Conservation (phyloP, 2,797 vertebrate species). For the Iguana delicatissima region DNA sequence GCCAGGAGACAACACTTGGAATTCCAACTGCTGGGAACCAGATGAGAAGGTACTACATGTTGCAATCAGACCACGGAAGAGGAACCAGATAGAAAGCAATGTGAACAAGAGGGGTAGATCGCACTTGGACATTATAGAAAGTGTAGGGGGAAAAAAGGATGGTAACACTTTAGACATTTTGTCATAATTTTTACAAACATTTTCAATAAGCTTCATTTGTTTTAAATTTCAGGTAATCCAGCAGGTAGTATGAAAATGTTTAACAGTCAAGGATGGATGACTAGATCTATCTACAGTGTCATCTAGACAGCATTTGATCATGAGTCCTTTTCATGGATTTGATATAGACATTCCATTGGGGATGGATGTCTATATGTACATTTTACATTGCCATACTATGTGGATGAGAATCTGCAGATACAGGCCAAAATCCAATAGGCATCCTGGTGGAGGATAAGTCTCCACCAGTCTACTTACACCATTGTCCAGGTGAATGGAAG, state of each 20-base stretch:
- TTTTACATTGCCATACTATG: background rate
- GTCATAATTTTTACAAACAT: fast-evolving
- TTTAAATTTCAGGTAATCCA: background rate
- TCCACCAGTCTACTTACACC: too few species aligned
- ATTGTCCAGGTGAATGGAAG: too few species aligned
- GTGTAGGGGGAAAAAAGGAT: background rate
- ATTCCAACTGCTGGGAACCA: slow-evolving; percentile 77
- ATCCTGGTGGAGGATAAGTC: too few species aligned
- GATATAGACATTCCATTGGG: too few species aligned
- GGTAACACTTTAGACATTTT: background rate
- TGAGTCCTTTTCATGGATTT: background rate
- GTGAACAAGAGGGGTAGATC: slow-evolving; percentile 36
- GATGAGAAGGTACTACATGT: slow-evolving; percentile 69
- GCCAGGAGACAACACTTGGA: slow-evolving; percentile 63
- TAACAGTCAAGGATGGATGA: background rate
- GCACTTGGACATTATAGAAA: background rate
- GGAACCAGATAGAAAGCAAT: slow-evolving; percentile 27
- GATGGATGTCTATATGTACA: background rate
- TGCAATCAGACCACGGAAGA: slow-evolving; percentile 35
- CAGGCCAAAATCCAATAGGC: too few species aligned
- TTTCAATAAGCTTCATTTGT: slow-evolving; percentile 10
- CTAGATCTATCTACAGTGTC: background rate
- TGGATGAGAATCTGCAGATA: background rate
- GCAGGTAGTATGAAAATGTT: background rate
- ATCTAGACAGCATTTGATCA: background rate